These are phyloP conservation scores for Orthosia gracilis DNA, from an alignment of 2,888 invertebrate species.

Conservation along the genomic window DNA sequence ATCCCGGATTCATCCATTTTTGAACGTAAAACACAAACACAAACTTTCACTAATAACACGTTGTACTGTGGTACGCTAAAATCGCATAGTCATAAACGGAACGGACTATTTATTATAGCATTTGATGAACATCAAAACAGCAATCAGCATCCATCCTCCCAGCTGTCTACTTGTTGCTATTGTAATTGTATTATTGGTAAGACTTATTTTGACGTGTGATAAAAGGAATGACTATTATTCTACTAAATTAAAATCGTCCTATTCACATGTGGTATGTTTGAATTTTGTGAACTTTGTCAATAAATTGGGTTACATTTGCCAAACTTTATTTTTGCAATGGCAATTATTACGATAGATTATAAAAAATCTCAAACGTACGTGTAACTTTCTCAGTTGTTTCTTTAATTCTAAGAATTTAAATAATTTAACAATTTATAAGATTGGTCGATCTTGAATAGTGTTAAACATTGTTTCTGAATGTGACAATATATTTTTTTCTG, in stretches of 20 bases:
- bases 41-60: conserved; percentile 79
- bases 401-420: neutral
- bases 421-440: neutral
- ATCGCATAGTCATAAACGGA: conserved; percentile 80
- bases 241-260: conserved; percentile 68
- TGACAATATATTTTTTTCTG: neutral
- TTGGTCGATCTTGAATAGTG: neutral
- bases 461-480: neutral
- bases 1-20: conserved; percentile 93
- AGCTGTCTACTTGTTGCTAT: conserved; percentile 90
- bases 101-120: conserved; percentile 78
- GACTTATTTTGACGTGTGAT: conserved; percentile 77
- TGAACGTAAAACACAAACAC: conserved; percentile 69
- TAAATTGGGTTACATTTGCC: conserved; percentile 46
- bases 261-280: conserved; percentile 36
- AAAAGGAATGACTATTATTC: conserved; percentile 79
- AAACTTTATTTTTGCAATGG: conserved; percentile 54
- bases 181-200: conserved; percentile 78
- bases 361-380: too few species aligned
- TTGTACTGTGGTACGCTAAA: conserved; percentile 72
- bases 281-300: conserved; percentile 54
- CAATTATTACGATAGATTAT: conserved; percentile 30
- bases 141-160: conserved; percentile 87
- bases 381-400: neutral
- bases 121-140: conserved; percentile 79